Evolutionary conservation across 2,888 invertebrate genomes (phyloP).

Genomic region (Chloroclysta siterata): DNA sequence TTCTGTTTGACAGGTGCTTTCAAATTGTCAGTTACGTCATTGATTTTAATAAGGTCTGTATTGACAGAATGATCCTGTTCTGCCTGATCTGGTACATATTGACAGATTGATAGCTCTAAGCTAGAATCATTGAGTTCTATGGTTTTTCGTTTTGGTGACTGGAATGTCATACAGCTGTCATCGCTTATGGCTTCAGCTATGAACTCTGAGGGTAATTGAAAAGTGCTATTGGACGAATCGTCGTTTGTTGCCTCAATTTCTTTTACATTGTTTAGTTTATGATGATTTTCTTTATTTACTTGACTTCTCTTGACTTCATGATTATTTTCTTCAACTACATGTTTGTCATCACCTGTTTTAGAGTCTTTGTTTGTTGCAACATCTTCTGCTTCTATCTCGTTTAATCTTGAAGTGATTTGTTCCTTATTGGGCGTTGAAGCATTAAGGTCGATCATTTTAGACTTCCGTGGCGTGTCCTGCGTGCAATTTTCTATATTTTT

Average conservation of each 20-base stretch:
- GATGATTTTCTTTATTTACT: neutral
- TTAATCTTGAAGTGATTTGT: neutral
- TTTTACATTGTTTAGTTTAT: neutral
- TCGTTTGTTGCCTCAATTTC: conserved; percentile 6
- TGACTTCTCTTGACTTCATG: neutral
- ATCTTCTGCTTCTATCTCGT: conserved; percentile 15
- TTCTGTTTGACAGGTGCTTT: conserved; percentile 42
- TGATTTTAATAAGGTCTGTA: conserved; percentile 56
- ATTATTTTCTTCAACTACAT: neutral
- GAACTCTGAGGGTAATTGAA: conserved; percentile 51
- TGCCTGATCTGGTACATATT: too few species aligned
- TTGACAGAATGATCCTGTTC: conserved; percentile 58
- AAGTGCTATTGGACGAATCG: conserved; percentile 36
- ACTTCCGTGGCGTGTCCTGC: conserved; percentile 14
- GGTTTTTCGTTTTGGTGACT: conserved; percentile 58
- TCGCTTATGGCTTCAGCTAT: conserved; percentile 46
- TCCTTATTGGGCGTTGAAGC: neutral
- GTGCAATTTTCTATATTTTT: conserved; percentile 17
- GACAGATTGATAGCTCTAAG: conserved; percentile 60
- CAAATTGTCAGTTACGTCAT: conserved; percentile 31
- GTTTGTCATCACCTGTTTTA: neutral
- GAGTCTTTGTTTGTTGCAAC: conserved; percentile 22
- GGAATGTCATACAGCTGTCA: conserved; percentile 38
- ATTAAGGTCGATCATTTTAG: neutral
- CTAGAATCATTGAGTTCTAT: conserved; percentile 60